phyloP scores from a whole-genome alignment of 1,140 invertebrate species.

The Laupala kohalensis region DNA sequence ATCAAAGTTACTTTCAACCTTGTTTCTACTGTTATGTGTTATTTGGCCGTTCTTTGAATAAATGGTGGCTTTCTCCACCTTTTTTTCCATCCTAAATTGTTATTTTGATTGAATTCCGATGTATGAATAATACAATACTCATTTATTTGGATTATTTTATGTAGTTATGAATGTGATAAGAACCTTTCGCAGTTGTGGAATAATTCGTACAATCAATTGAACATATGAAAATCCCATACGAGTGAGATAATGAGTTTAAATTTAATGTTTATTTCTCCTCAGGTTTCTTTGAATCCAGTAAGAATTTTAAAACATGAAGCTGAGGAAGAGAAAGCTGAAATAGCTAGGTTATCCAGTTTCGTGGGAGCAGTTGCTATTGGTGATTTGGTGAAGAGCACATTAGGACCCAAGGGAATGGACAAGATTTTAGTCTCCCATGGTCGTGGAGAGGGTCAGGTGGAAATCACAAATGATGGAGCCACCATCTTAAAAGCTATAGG shows the following conservation, averaged over 20 bases:
- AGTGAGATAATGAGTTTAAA: neutral
- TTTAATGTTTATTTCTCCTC: constrained; percentile 17
- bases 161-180: too few species aligned
- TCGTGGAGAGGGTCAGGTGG: constrained; percentile 65
- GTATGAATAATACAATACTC: too few species aligned
- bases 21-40: too few species aligned
- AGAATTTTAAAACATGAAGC: constrained; percentile 89
- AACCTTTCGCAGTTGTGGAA: too few species aligned
- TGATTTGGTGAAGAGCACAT: constrained; percentile 93
- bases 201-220: neutral
- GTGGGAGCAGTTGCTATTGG: constrained; percentile 97
- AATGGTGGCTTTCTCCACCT: too few species aligned
- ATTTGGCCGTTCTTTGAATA: too few species aligned
- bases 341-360: constrained; percentile 89
- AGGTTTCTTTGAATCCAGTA: constrained; percentile 86
- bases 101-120: too few species aligned
- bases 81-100: too few species aligned
- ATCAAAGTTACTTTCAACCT: too few species aligned
- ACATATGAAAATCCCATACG: too few species aligned
- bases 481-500: constrained; percentile 95
- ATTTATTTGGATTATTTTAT: too few species aligned
- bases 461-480: constrained; percentile 98
- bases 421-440: constrained; percentile 89
- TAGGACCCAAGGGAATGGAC: constrained; percentile 99
- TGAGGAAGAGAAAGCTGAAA: constrained; percentile 95